Percentiles rank a stretch among this genome's conserved stretches.
Conservation (phyloP, 2,113 vertebrate genomes). For the Tetrao urogallus region DNA sequence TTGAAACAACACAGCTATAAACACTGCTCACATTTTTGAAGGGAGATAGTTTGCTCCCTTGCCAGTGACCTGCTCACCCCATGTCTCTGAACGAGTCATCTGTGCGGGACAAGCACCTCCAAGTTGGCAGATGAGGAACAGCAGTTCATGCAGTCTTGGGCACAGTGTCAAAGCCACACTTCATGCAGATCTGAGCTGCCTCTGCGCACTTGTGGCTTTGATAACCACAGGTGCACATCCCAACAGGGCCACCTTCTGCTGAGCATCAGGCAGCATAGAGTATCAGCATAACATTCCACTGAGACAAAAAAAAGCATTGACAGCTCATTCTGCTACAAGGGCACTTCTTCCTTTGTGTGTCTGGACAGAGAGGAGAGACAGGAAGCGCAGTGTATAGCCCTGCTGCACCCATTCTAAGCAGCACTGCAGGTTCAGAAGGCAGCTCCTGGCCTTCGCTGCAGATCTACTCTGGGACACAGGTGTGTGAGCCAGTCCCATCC, state of each 20-base stretch:
- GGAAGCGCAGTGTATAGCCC: fast-evolving
- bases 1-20: not conserved
- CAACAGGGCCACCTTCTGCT: not conserved
- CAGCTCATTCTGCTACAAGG: not conserved
- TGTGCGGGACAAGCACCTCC: conserved; percentile 6
- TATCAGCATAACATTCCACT: not conserved
- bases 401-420: fast-evolving
- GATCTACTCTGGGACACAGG: not conserved
- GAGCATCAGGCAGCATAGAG: not conserved
- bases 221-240: not conserved
- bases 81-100: not conserved
- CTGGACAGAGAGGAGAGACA: not conserved
- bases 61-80: not conserved
- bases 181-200: not conserved
- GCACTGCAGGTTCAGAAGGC: not conserved
- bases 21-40: not conserved
- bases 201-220: not conserved
- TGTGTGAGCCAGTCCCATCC: not conserved
- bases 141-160: not conserved
- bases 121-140: not conserved
- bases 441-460: not conserved
- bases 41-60: not conserved
- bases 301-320: not conserved
- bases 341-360: not conserved
- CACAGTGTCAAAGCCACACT: not conserved